Evolutionary conservation across 1,140 invertebrate species (phyloP), one percentile per base, ranked within the genome.

Genomic region (Drosophila willistoni): DNA sequence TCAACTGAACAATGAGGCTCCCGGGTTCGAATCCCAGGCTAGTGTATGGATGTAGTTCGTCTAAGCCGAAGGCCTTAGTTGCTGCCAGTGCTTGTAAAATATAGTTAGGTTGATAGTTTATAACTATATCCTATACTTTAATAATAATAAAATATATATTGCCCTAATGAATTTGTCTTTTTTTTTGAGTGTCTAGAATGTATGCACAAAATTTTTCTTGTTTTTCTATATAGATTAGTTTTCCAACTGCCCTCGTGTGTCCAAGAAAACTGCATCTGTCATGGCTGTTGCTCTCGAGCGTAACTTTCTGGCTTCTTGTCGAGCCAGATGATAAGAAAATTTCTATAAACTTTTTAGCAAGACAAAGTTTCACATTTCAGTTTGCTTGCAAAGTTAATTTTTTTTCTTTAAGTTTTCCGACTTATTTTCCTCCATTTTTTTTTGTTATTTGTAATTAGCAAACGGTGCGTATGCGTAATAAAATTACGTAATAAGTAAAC

Each of bases 401-500:
- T 14, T 39, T 36, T 25, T 3, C 29, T 39, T 54, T 10, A 72
- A 62, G 19, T 68, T 68, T 67, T 63, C 6, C 7, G 10, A 29
- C 14, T 55, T 77, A 29, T 36, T 72, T 60, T 51, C 9, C 19
- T 47, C 56, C 12, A 3, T 41, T 77, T 73, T 56, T 61, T 69
- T 73, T 67, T 22, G 33, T 73, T 51, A 10, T 59, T 59, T 39
- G 65, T 81, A 81, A 81, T 81, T 81, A 73, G 69, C 65, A 22
- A 81, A 81, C 79, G 79, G 69, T 77, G 79, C 79, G 79, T 81
- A 81, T 81, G 59, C 79, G 62, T 66, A 71, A 81, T 73, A 51
- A 36, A 63, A 76, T 66, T 60, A 71, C 42, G 19, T 17, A 39
- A 64, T 39, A 25, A 57, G 36, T 10, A 36, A 60, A 60, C n/a